Evolutionary conservation across 2,797 vertebrate species (phyloP), one percentile per base, ranked within the genome.

Genomic region (Vireo griseus): DNA sequence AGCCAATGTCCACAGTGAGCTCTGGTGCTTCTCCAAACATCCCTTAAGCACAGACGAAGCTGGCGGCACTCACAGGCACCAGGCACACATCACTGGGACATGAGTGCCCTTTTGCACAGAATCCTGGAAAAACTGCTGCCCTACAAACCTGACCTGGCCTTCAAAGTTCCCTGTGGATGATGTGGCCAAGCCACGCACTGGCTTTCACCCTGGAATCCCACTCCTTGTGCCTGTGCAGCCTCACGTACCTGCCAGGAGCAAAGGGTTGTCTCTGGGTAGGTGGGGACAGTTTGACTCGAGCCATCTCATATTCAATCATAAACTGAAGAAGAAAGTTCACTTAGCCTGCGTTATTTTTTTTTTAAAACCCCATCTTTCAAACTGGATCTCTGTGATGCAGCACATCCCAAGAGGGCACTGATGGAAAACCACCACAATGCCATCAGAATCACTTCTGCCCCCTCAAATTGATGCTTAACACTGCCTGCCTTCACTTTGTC

Each of bases 11-110:
- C 54, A 33, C 12, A 0, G 4, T 14, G 51, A 65, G 40, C 47
- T 57, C 25, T 29, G 4, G 25, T 37, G 28, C 66, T 31, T 22
- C 72, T 75, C 39, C 69, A 62, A 20, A 66, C 1, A 6, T 10
- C 42, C 57, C 45, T 12, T 8, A 57, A 47, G 29, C 61, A 44
- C 58, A 39, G n/a, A 57, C 1, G 1, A 47, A 35, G 8, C 33
- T 22, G 58, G 73, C 3, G 1, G 26, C 1, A 0, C 31, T 69
- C 1, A 0, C 7, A 66, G 62, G 17, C 62, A 86, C 11, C 2
- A 0, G 7, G 54, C 47, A 71, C 7, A 3, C 0, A 0, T 39
- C 28, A 45, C 50, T 19, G 35, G 1, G 6, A 42, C 8, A 2
- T 5, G 0, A 22, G 10, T 3, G 24, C 35, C 45, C 55, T 59